Evolutionary conservation across 2,888 invertebrate genomes (phyloP), one percentile per base, ranked within the genome.

Genomic region (Chrysolina americana): DNA sequence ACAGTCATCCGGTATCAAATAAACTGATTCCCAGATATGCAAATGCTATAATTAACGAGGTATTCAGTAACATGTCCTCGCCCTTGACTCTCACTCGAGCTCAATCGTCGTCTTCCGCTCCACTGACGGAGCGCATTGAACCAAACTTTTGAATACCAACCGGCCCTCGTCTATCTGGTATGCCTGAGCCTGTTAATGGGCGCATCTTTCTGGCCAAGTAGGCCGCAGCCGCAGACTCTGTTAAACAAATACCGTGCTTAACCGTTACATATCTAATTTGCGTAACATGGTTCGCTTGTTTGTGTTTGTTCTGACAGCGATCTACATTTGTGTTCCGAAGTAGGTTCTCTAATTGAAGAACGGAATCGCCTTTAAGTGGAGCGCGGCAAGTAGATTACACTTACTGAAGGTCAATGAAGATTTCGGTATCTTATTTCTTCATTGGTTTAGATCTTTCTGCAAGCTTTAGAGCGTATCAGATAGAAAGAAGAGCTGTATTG

Each of bases 291-390:
- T 59, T 59, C 59, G 9, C 59, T 15, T 59, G 59, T 44, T 44
- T 44, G 44, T 44, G 44, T 44, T 44, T 15, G 2, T 44, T 44
- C 15, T 44, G 44, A 44, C 15, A 15, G 11, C 11, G 44, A 59
- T 59, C 59, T 59, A 59, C 28, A 59, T 59, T 59, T n/a, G 59
- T 59, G 23, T 23, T 59, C 59, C 36, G 17, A 59, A 59, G 59
- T 59, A 36, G 59, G 59, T 36, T 17, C 28, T 36, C 59, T 59
- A 59, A 59, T 59, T 59, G 59, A 36, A 59, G 23, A 36, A 36
- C 36, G 59, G 23, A 59, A 28, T 59, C 59, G 2, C 15, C 8
- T 59, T 36, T 28, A 59, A 59, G 59, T 59, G 36, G 59, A 28
- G 59, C 59, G 36, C 23, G 36, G 2, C 21, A 53, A 53, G 53